These are phyloP conservation scores for Lycodopsis pacificus DNA, from an alignment of 2,797 vertebrate genomes.

Conservation along the genomic window DNA sequence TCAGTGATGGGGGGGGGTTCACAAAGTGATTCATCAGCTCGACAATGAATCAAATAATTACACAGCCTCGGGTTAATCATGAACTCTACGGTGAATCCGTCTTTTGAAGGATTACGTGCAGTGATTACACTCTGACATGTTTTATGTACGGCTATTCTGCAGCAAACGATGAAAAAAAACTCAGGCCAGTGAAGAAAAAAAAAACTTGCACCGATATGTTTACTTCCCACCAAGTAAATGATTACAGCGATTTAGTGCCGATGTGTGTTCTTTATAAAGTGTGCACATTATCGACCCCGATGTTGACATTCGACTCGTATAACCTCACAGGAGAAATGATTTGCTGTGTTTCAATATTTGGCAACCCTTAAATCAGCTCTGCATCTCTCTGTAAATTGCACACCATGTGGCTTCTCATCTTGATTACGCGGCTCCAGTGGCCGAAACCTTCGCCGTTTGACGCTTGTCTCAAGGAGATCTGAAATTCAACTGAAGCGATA, in stretches of 20 bases:
- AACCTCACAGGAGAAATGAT: constrained; percentile 67
- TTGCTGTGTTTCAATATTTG: constrained; percentile 57
- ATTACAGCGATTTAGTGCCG: constrained; percentile 60
- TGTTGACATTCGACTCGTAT: constrained; percentile 71
- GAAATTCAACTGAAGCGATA: constrained; percentile 31
- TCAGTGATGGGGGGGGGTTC: background rate
- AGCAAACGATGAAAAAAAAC: constrained; percentile 26
- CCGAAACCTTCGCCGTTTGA: constrained; percentile 15
- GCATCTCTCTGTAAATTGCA: constrained; percentile 40
- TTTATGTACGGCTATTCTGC: constrained; percentile 16
- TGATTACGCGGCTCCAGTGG: constrained; percentile 29
- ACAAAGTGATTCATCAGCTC: constrained; percentile 2
- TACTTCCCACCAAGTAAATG: constrained; percentile 62
- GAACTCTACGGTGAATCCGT: constrained; percentile 19
- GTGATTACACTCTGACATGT: constrained; percentile 9
- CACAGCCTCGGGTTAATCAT: background rate
- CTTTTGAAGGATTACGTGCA: background rate
- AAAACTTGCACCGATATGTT: constrained; percentile 42
- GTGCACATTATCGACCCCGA: constrained; percentile 46
- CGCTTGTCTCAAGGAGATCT: constrained; percentile 11
- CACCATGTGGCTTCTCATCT: constrained; percentile 38
- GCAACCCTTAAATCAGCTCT: constrained; percentile 44
- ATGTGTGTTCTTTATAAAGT: constrained; percentile 53
- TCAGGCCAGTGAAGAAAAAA: constrained; percentile 22
- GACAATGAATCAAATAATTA: constrained; percentile 12